Base-by-base conservation (phyloP, 2,888 invertebrate species). In the Yponomeuta malinellus region DNA sequence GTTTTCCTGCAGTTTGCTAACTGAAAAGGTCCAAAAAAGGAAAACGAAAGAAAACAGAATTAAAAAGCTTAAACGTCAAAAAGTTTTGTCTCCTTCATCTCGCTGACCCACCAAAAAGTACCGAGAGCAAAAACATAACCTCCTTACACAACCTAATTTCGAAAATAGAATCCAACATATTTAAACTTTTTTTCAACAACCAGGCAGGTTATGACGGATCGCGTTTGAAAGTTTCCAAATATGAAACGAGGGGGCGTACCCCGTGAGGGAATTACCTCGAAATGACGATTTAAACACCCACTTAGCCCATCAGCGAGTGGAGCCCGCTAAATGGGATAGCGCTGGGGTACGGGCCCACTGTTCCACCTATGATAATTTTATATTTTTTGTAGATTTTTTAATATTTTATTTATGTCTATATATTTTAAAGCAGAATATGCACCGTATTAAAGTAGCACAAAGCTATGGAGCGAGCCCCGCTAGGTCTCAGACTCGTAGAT, bases 281-380 rank as follows among this genome's bases (percentile, higher is more conserved):
- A 85, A 85, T 84, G 83, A 82, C 81, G 79, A 80, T 84, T 84
- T 86, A 85, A 85, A 83, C 83, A 84, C 83, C 85, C 86, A 84
- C 82, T 86, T 85, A 83, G 74, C 78, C 83, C 83, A 82, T 85
- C 85, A 85, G 74, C 84, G 79, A 73, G 48, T 75, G 79, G 76
- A 77, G 77, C 73, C 72, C 76, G 76, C 74, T 79, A 82, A 85
- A 83, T 83, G 78, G 82, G 83, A 83, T 77, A 79, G 79, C 78
- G 79, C 74, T 72, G 68, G 5, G 4, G 79, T 37, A 72, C 48
- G 84, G 81, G 78, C 80, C 77, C 89, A 79, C 79, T 88, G 78
- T 76, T 9, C 5, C 10, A 69, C 48, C 43, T 29, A 23, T 23
- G 23, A 23, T 23, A 23, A 0, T 23, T 23, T 23, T 23, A 23